Conservation (phyloP, 2,797 vertebrate species). For the Coregonus suidteri region DNA sequence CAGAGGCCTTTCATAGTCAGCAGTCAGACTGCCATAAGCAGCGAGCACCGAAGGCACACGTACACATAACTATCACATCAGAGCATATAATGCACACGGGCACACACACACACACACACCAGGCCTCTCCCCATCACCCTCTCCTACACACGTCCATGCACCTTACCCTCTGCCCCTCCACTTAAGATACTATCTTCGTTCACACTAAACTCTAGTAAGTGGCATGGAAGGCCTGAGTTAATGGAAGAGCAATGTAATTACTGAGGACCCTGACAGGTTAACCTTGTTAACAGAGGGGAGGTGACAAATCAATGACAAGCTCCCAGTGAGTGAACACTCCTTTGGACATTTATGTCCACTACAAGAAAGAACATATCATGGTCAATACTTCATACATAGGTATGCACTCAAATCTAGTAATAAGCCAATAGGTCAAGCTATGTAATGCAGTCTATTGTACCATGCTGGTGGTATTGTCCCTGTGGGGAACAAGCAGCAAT, state of each 20-base stretch:
- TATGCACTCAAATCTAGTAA: background rate
- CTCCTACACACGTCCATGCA: constrained; percentile 5
- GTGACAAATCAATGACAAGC: constrained; percentile 47
- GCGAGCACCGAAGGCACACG: constrained; percentile 43
- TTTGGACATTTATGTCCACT: constrained; percentile 8
- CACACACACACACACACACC: background rate
- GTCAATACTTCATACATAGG: background rate
- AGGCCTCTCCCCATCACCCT: background rate
- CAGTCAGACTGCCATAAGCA: constrained; percentile 44
- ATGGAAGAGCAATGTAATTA: constrained; percentile 51
- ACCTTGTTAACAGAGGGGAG: constrained; percentile 56
- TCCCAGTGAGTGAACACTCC: constrained; percentile 20
- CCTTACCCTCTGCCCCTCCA: background rate
- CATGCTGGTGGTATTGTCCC: background rate
- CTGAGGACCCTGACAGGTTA: constrained; percentile 51
- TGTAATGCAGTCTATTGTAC: background rate
- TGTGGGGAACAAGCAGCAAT: background rate
- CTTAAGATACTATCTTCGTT: constrained; percentile 18
- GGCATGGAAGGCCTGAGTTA: constrained; percentile 37
- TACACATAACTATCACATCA: constrained; percentile 31
- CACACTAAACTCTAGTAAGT: constrained; percentile 35
- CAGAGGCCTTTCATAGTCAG: constrained; percentile 56
- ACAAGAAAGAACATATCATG: background rate
- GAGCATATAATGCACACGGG: background rate
- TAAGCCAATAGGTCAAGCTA: background rate